Percentiles rank a stretch among this genome's conserved stretches.
These are phyloP conservation scores for Oncorhynchus keta DNA, from an alignment of 2,113 vertebrate genomes.

Conservation along the genomic window DNA sequence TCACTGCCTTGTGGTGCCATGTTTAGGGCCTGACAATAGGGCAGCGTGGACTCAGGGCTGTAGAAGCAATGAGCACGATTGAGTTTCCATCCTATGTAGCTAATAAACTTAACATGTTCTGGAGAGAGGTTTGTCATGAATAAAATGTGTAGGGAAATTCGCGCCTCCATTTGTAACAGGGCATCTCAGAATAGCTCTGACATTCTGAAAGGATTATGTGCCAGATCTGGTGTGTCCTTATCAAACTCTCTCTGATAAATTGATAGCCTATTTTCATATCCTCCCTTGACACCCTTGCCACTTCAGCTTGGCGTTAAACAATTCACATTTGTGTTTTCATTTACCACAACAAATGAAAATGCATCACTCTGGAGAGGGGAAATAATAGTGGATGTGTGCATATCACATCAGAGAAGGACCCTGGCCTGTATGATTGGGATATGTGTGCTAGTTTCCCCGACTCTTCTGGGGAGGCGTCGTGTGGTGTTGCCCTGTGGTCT, in stretches of 20 bases:
- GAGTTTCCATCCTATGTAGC: neutral
- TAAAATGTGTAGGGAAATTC: neutral
- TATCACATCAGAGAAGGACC: neutral
- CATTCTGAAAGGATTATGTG: too few relatives aligned
- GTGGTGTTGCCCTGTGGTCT: neutral
- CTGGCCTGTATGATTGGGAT: neutral
- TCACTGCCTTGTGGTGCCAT: constrained; percentile 12
- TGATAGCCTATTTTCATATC: neutral
- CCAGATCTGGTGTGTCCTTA: too few relatives aligned
- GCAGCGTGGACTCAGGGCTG: neutral
- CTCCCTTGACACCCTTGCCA: neutral
- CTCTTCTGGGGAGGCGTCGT: neutral
- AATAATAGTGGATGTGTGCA: neutral
- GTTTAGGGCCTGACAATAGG: neutral
- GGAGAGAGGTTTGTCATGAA: neutral
- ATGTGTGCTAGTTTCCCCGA: neutral
- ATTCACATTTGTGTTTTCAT: neutral
- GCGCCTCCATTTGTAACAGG: neutral
- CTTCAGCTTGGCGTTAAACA: too few relatives aligned
- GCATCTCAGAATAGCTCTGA: too few relatives aligned
- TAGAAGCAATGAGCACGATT: neutral
- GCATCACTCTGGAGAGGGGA: neutral
- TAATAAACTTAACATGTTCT: neutral
- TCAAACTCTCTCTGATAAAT: neutral
- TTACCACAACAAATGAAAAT: neutral